Evolutionary conservation across 1,140 invertebrate genomes (phyloP), one percentile per base, ranked within the genome.

Genomic region (Latrodectus geometricus): DNA sequence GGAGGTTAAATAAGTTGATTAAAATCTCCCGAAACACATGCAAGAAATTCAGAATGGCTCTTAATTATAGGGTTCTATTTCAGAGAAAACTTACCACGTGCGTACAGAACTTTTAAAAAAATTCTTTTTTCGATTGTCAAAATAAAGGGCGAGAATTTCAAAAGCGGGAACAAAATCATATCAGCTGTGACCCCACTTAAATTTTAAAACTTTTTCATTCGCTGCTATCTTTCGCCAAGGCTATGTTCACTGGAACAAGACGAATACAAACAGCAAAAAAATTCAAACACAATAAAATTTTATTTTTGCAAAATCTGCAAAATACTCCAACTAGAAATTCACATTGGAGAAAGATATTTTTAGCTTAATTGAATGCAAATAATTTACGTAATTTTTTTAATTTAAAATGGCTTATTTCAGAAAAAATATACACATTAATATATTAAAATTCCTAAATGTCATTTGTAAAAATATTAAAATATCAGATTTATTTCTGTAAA

Each of bases 1-100:
- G 83, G 83, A 86, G 74, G 83, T 86, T 86, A 86, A 86, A 86
- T 78, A 86, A 86, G 83, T 86, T 86, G 83, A 86, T 86, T 86
- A 86, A 86, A 86, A 86, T 86, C 74, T 78, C 52, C 65, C 83
- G 75, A 86, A 86, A 86, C 75, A 86, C 75, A 86, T 66, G 83
- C 83, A 86, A 86, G 83, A 78, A 86, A 86, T 86, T 48, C 65
- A 52, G 79, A 86, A 86, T 86, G 65, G 83, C 72, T 86, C 66
- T 86, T 86, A 86, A 86, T 86, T 86, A 86, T 86, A 52, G 20
- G 74, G 83, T 73, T 86, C 83, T 77, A 86, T 86, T 86, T 77
- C 83, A 77, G 66, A 12, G 83, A 86, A 86, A 86, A 86, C 83
- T 86, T 54, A 78, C 83, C 83, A 86, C 74, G 83, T 86, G 83